Evolutionary conservation across 2,113 vertebrate genomes (phyloP).

Genomic region (Tragulus kanchil): DNA sequence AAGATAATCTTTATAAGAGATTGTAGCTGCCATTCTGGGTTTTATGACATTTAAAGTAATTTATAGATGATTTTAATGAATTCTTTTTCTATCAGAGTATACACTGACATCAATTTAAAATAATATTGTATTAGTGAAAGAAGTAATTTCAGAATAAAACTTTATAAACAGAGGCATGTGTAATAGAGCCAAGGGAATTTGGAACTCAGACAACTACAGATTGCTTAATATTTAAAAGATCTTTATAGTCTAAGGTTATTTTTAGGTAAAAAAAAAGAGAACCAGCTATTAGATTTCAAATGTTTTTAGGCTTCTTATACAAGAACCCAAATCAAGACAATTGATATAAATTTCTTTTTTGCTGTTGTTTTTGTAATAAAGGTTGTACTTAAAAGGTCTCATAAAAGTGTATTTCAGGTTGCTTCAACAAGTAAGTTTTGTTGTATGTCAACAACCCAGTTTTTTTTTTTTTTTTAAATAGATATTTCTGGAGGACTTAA

Average conservation of each 20-base stretch:
- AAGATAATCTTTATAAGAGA: background rate
- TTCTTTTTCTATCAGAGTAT: background rate
- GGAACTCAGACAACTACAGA: background rate
- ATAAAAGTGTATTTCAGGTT: background rate
- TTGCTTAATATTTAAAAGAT: background rate
- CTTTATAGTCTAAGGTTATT: background rate
- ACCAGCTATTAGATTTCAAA: background rate
- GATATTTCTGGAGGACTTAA: background rate
- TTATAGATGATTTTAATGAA: background rate
- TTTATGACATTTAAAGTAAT: background rate
- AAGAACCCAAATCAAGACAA: background rate
- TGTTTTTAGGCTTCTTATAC: background rate
- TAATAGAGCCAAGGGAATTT: conserved; percentile 4
- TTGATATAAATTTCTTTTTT: background rate
- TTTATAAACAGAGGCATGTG: background rate
- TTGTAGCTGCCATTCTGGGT: background rate
- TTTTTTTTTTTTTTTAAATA: background rate
- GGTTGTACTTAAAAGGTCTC: background rate
- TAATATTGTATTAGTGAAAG: background rate
- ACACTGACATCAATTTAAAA: background rate
- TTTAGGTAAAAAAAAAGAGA: background rate
- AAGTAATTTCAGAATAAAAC: background rate
- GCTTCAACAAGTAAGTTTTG: background rate
- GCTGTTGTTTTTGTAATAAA: background rate
- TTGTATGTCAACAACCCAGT: background rate